These are phyloP conservation scores for Cecropterus lyciades DNA, from an alignment of 1,140 invertebrate genomes.

Conservation along the genomic window DNA sequence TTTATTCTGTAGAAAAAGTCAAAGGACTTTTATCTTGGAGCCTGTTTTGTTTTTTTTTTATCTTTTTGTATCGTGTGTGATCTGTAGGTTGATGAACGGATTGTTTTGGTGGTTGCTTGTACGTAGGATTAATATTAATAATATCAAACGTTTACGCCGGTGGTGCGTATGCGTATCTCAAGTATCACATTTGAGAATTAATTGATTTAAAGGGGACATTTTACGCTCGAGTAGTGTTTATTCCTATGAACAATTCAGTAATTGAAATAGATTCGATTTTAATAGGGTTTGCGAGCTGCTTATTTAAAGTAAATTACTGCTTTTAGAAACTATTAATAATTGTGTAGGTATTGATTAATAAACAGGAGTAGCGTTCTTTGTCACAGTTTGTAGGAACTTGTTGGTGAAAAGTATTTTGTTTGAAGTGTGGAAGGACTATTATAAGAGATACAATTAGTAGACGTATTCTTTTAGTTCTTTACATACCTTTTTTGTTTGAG, in stretches of 20 bases:
- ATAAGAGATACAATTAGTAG: too few species aligned
- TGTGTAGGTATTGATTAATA: too few species aligned
- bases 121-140: slow-evolving; percentile 47
- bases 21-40: slow-evolving; percentile 74
- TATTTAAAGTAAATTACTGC: too few species aligned
- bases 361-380: too few species aligned
- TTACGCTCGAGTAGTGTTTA: slow-evolving; percentile 11
- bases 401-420: too few species aligned
- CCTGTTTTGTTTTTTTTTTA: slow-evolving; percentile 59
- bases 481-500: too few species aligned
- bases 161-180: slow-evolving; percentile 52
- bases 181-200: not conserved
- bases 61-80: slow-evolving; percentile 78
- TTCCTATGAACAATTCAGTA: not conserved
- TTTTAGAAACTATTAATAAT: too few species aligned
- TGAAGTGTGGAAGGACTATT: too few species aligned
- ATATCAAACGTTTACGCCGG: slow-evolving; percentile 40
- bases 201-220: slow-evolving; percentile 14
- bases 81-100: slow-evolving; percentile 70
- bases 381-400: too few species aligned
- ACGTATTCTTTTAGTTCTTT: too few species aligned
- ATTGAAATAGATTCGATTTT: too few species aligned
- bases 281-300: too few species aligned
- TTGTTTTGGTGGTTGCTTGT: slow-evolving; percentile 70
- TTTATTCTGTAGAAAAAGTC: slow-evolving; percentile 61